Base-by-base conservation (phyloP, 2,113 vertebrate genomes). In the Leiothrix lutea region DNA sequence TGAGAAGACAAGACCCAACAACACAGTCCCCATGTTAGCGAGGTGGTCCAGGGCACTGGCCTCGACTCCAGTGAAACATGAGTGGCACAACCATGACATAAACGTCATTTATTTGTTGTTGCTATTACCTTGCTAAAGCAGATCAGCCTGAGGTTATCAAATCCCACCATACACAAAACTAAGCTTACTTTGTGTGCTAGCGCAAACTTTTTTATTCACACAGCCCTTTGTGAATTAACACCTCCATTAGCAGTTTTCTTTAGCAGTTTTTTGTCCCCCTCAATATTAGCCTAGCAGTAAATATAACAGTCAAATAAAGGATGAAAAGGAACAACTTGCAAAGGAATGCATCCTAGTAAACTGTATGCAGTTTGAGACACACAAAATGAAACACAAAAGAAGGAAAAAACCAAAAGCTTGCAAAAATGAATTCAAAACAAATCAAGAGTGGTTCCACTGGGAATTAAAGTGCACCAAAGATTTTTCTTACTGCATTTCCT, bases 351-450 rank as follows among this genome's bases (percentile, higher is more conserved):
- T 35, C 31, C 47, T 54, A 45, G 11, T 70, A 95, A 97, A 97
- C 90, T 71, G 73, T 11, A 4, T 12, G 14, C 67, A 92, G 86
- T 83, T 82, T 69, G 54, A 91, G 51, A 88, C 36, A 64, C 35
- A 81, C 62, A 75, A 88, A 89, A 96, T 45, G 17, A 79, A 95
- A 85, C 80, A 91, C 51, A 92, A 35, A 82, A 84, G 42, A 22
- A 86, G 66, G 83, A 80, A 94, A 91, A 94, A 22, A 65, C 23
- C 58, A 94, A 95, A 90, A 87, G 69, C 80, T 65, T 94, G 74
- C 51, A 97, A 92, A 95, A 92, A 64, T 47, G 5, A 93, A 92
- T 65, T 92, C 61, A 91, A 86, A 93, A 86, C 45, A 79, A 86
- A 93, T 29, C 42, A 58, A 61, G 10, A 88, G 18, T 19, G 23